Evolutionary conservation across 2,113 vertebrate species (phyloP), one percentile per base, ranked within the genome.

Genomic region (Ictalurus furcatus): DNA sequence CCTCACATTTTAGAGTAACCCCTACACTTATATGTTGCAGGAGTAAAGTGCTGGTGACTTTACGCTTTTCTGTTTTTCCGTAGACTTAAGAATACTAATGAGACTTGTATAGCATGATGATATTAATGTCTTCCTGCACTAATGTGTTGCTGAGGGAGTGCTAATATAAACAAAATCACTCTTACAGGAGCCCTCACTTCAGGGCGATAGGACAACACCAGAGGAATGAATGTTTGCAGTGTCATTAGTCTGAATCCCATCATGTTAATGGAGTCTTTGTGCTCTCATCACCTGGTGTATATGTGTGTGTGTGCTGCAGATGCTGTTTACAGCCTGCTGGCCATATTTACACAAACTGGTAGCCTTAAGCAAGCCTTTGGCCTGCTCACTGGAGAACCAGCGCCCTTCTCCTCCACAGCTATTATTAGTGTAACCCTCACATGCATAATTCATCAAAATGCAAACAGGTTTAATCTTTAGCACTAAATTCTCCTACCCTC

Each of bases 301-400:
- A 40, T 84, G 82, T 84, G 83, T 84, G 83, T 85, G 83, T 67
- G 11, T 69, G 88, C 84, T 78, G 89, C 94, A 95, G 94, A 92
- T 90, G 90, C 93, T 96, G 96, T 96, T 96, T 96, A 96, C 96
- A 96, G 96, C 96, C 95, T 95, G 94, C 94, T 95, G 95, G 94
- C 93, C 92, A 97, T 98, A 97, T 96, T 98, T 97, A 98, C 96
- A 98, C 96, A 96, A 95, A 96, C 67, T 83, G 90, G 69, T 93
- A 91, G 90, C 92, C 90, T 91, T 90, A 89, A 93, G 90, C 93
- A 90, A 87, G 87, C 87, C 84, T 90, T 87, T 91, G 85, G 86
- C 87, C 90, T 85, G 81, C 80, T 92, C 88, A 87, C 84, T 85
- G 67, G 89, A 90, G 79, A 52, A 86, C 88, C 78, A 88, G 89